These are phyloP conservation scores for Prionace glauca DNA, from an alignment of 2,797 vertebrate genomes.

Conservation along the genomic window DNA sequence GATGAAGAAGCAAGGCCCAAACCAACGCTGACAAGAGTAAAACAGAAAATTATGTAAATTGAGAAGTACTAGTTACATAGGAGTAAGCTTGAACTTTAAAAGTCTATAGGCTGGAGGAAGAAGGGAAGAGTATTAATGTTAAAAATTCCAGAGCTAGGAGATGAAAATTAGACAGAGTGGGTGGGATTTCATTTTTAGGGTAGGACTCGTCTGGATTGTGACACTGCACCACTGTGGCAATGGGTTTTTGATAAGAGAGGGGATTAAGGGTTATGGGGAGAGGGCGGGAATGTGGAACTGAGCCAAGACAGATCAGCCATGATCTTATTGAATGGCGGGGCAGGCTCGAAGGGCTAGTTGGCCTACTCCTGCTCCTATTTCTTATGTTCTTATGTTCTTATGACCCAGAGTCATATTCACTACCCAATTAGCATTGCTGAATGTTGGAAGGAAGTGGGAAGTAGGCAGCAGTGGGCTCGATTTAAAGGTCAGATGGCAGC, in stretches of 20 bases:
- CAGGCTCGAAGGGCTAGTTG: too few relatives aligned
- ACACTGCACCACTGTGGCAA: not conserved
- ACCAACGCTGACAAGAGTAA: not conserved
- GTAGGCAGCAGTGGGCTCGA: not conserved
- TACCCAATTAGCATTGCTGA: not conserved
- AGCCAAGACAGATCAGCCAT: too few relatives aligned
- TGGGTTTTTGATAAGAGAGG: too few relatives aligned
- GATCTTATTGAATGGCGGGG: too few relatives aligned
- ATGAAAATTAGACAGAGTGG: not conserved
- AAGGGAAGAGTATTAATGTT: not conserved
- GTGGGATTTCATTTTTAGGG: too few relatives aligned
- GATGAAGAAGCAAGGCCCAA: not conserved
- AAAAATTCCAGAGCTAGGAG: not conserved
- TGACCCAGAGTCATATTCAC: not conserved
- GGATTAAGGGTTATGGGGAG: too few relatives aligned
- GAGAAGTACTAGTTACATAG: not conserved
- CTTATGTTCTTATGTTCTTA: too few relatives aligned
- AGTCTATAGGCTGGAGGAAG: not conserved
- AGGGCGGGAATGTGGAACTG: too few relatives aligned
- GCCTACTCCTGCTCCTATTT: too few relatives aligned
- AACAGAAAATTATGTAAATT: not conserved
- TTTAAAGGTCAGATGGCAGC: too few relatives aligned
- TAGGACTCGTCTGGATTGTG: not conserved
- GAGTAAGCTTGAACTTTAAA: not conserved
- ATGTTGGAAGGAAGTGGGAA: not conserved